Evolutionary conservation across 2,113 vertebrate species (phyloP), one percentile per base, ranked within the genome.

Genomic region (Osmerus eperlanus): DNA sequence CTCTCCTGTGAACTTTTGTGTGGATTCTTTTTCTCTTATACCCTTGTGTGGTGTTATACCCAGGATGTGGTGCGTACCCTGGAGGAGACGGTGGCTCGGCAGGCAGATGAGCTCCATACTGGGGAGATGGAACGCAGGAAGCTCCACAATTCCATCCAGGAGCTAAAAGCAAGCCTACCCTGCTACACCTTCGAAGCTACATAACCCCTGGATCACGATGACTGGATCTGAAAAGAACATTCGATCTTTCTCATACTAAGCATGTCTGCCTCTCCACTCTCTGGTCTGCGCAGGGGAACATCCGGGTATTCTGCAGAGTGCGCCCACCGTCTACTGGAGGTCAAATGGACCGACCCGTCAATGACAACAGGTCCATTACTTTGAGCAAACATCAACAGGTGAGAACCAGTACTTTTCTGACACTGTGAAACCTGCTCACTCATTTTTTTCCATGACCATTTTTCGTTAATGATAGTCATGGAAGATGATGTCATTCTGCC

Each of bases 231-330:
- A 9, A 21, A 19, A 3, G 6, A 29, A 14, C 8, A 25, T 63
- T 41, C 3, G 16, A 1, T 61, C 21, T 52, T 3, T 54, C 29
- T 36, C 25, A n/a, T 11, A 56, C 15, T 6, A 19, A 59, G 16
- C 1, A 53, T 16, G 5, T 18, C 64, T 47, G 18, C 62, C 16
- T 55, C 1, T 41, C 71, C 54, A 5, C 11, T 14, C 29, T 21
- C 25, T 23, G 21, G 41, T 29, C 19, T 59, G 4, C 58, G 4
- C 71, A 95, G 94, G 96, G 95, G 1, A 97, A 97, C 55, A 96
- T 97, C 77, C 88, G 95, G 0, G 96, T 97, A 0, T 96, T 96
- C 68, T 97, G 96, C 81, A 87, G 95, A 53, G 94, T 96, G 28
- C 94, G 95, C n/a, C 96, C 95, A 0, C 73, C 92, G 19, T 83